Conservation (phyloP, 2,113 vertebrate species). For the Salminus brasiliensis region DNA sequence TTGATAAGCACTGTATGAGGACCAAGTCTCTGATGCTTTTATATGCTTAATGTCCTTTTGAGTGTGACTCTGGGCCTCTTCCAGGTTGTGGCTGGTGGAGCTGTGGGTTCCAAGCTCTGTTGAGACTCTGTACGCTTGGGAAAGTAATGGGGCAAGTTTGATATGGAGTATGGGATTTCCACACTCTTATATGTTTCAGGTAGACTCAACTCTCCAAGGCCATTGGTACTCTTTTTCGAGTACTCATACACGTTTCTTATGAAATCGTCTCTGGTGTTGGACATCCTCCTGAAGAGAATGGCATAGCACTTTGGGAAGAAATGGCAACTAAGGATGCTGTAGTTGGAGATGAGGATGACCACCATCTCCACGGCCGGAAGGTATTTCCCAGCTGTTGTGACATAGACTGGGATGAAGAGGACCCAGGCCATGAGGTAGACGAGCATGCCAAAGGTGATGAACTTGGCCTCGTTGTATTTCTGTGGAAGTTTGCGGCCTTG, state of each 20-base stretch:
- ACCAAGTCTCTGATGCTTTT: slow-evolving; percentile 37
- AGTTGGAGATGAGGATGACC: slow-evolving; percentile 88
- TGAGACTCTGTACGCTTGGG: not conserved
- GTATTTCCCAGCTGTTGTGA: slow-evolving; percentile 83
- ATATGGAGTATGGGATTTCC: not conserved
- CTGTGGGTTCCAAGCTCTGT: not conserved
- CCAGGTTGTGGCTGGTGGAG: not conserved
- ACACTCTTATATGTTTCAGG: not conserved
- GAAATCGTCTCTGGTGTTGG: slow-evolving; percentile 87
- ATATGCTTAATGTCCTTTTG: slow-evolving; percentile 78
- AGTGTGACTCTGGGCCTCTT: not conserved
- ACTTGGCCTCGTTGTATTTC: slow-evolving; percentile 89
- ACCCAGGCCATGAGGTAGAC: slow-evolving; percentile 90
- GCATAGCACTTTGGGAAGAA: slow-evolving; percentile 89
- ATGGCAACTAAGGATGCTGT: slow-evolving; percentile 84
- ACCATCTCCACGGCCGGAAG: slow-evolving; percentile 87
- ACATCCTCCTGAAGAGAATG: slow-evolving; percentile 83
- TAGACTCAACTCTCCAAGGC: not conserved
- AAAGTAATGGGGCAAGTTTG: slow-evolving; percentile 21
- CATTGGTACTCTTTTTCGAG: slow-evolving; percentile 67
- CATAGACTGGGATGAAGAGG: slow-evolving; percentile 84
- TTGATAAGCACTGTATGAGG: not conserved
- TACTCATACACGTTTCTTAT: slow-evolving; percentile 82
- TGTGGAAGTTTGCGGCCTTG: slow-evolving; percentile 87
- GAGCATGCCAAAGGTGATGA: slow-evolving; percentile 91